A percentile compares a stretch with the other conserved stretches of the same genome.
Evolutionary conservation across 2,888 invertebrate genomes (phyloP).

Genomic region (Horisme vitalbata): DNA sequence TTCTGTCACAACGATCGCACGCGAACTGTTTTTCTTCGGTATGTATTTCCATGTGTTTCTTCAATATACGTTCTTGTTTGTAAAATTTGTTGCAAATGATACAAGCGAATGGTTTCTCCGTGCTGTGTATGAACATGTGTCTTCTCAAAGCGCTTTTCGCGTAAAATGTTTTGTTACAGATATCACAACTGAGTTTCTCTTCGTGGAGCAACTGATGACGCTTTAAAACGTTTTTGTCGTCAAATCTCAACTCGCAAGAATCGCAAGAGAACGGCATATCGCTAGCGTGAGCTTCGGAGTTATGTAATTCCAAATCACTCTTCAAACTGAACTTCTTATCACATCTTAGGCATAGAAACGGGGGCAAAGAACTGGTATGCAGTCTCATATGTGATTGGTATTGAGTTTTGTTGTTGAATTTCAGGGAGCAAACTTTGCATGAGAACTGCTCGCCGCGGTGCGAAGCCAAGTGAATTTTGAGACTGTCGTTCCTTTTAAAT

Average conservation of each 20-base stretch:
- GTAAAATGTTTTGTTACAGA: slow-evolving; percentile 7
- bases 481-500: slow-evolving; percentile 1
- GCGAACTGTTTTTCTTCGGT: slow-evolving; percentile 1
- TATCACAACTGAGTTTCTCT: slow-evolving; percentile 2
- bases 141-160: slow-evolving; percentile 2
- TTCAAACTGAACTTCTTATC: slow-evolving; percentile 31
- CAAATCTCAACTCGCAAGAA: slow-evolving; percentile 9
- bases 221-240: slow-evolving; percentile 1
- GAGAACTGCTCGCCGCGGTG: slow-evolving; percentile 1
- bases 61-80: slow-evolving; percentile 11
- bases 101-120: slow-evolving; percentile 13
- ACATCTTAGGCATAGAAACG: slow-evolving; percentile 6
- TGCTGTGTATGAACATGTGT: slow-evolving; percentile 11
- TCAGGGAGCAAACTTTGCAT: slow-evolving; percentile 6
- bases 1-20: slow-evolving; percentile 14
- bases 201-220: slow-evolving; percentile 6
- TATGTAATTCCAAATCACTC: slow-evolving; percentile 6
- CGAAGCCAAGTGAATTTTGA: slow-evolving; percentile 2
- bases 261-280: background rate
- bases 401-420: slow-evolving; percentile 7
- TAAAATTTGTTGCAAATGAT: slow-evolving; percentile 12
- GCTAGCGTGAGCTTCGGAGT: background rate
- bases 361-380: slow-evolving; percentile 4
- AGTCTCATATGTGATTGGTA: slow-evolving; percentile 8
- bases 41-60: slow-evolving; percentile 17